Base-by-base conservation (phyloP, 2,888 invertebrate species). In the Onthophagus sagittarius region DNA sequence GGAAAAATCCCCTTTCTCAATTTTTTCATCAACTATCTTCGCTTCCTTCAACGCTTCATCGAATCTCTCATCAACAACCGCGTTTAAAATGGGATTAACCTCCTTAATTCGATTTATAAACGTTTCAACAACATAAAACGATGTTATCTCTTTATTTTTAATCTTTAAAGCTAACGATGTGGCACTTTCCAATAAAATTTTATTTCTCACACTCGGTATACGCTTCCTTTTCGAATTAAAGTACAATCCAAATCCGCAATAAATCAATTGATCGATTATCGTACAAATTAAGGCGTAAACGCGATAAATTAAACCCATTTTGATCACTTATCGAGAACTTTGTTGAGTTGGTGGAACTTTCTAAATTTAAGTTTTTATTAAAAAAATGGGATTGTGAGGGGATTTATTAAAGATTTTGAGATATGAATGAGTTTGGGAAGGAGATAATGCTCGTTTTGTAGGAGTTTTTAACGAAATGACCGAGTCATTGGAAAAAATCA, bases 31-130 rank as follows among this genome's bases (percentile, higher is more conserved):
- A 4, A 95, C 88, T 74, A 88, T 86, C 74, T 87, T 87, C 0
- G 97, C 97, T 79, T 96, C 94, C 69, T 90, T 85, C 0, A 97
- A 81, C 0, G 97, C 97, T 2, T 89, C 91, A 6, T 90, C 88
- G 82, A 91, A 97, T 71, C 95, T 88, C 62, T 94, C 90, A 79
- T 95, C 94, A 0, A 95, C 93, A 0, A 97, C 89, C 0, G 95
- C 93, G 85, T 97, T 97, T 63, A 97, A 80, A 11, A 92, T 82
- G 0, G 89, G 88, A 83, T 97, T 95, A 0, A 90, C 89, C 81
- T 90, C 88, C 77, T 91, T 89, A 69, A 95, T 94, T 78, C 96
- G 88, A 69, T 93, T 90, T 76, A 95, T 92, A 82, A 91, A 96
- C 1, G 91, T 88, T 75, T 86, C 86, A 0, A 95, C 93, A 14